These are phyloP conservation scores for Mantis religiosa DNA, from an alignment of 2,888 invertebrate species.

Conservation along the genomic window DNA sequence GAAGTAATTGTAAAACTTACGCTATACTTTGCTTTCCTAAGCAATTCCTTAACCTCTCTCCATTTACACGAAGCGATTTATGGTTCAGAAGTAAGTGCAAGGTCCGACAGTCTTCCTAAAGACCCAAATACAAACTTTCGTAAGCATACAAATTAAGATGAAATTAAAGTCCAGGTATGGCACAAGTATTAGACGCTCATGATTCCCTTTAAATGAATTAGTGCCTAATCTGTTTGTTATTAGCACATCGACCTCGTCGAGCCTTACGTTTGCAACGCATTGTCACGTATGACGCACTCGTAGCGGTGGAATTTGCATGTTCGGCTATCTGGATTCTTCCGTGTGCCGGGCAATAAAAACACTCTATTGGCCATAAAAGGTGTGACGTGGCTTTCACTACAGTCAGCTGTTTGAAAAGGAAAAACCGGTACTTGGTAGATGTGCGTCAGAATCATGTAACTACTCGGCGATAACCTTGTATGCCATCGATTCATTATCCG, in stretches of 20 bases:
- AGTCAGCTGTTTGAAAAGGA: not conserved
- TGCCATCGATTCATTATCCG: too few relatives aligned
- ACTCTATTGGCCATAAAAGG: not conserved
- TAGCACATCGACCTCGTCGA: too few relatives aligned
- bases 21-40: too few relatives aligned
- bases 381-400: not conserved
- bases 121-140: too few relatives aligned
- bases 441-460: not conserved
- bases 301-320: not conserved
- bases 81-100: too few relatives aligned
- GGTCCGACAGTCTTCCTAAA: too few relatives aligned
- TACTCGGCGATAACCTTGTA: not conserved
- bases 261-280: not conserved
- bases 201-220: too few relatives aligned
- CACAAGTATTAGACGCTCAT: not conserved
- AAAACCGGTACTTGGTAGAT: not conserved
- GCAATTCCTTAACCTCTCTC: too few relatives aligned
- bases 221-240: too few relatives aligned
- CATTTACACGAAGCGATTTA: too few relatives aligned
- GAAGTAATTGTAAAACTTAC: too few relatives aligned
- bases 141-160: too few relatives aligned
- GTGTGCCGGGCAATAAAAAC: not conserved
- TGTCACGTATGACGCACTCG: not conserved
- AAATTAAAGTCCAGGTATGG: not conserved
- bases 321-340: not conserved